Evolutionary conservation across 1,140 invertebrate species (phyloP), one percentile per base, ranked within the genome.

Genomic region (Listronotus oregonensis): DNA sequence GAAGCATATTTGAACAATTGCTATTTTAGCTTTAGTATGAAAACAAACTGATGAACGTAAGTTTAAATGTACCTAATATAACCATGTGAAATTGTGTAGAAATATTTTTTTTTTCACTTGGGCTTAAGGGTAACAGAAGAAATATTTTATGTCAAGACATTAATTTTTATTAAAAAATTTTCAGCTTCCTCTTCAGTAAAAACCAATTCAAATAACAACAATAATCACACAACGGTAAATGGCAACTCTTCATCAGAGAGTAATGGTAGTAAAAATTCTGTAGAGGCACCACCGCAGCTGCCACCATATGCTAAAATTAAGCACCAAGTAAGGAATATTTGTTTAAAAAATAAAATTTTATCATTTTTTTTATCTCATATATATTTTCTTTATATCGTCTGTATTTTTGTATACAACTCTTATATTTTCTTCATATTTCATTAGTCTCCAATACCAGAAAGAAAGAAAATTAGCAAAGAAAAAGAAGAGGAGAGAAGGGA

Each of bases 401-500:
- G 21, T 27, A 27, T 27, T 1, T 27, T 27, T 27, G 1, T 27
- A 3, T 5, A 27, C 21, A 27, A 27, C 1, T 27, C 21, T 27
- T 27, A 27, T 3, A 27, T 27, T 27, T 15, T 39, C 34, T 39
- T 54, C 5, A 12, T 40, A 18, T 8, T 40, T 54, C 43, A 27
- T 34, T 44, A 72, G 68, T 97, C 94, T 1, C 96, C 96, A 0
- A 97, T 97, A 72, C 96, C 96, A 0, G 94, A 97, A 72, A 84
- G 95, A 6, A 95, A 94, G 71, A 90, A 92, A 60, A 90, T 97
- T 73, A 94, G 91, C 70, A 92, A 94, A 79, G 94, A 97, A 76
- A 95, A 95, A 73, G 95, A 98, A 73, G 93, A 95, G 66, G 92
- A 96, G 77, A 83, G 93, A 37, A 84, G 92, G 47, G 94, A 97